Percentiles rank a stretch among this genome's conserved stretches.
Evolutionary conservation across 64 coral and sea anemone genomes (phyloP).

Genomic region (Montipora sp.): DNA sequence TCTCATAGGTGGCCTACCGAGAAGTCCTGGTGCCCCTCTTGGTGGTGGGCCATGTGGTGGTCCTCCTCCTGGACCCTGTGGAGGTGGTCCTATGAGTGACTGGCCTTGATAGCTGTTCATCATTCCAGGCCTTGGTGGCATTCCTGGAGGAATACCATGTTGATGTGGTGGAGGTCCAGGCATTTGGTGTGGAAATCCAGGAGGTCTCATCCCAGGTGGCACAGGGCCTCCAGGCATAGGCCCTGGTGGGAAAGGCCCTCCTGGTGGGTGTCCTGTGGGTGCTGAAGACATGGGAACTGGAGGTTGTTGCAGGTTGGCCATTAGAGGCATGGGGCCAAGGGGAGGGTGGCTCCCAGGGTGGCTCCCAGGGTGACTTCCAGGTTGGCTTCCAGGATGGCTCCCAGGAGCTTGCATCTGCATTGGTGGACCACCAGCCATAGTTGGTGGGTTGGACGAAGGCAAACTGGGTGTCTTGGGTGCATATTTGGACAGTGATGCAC

Average conservation of each 20-base stretch:
- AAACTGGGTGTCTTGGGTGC: slow-evolving; percentile 83
- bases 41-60: slow-evolving; percentile 41
- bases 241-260: slow-evolving; percentile 32
- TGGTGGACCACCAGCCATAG: slow-evolving; percentile 50
- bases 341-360: slow-evolving; percentile 39
- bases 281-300: slow-evolving; percentile 50
- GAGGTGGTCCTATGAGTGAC: slow-evolving; percentile 26
- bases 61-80: slow-evolving; percentile 31
- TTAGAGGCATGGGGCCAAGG: slow-evolving; percentile 50
- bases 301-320: slow-evolving; percentile 63
- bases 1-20: slow-evolving; percentile 76
- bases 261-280: slow-evolving; percentile 55
- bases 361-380: no score
- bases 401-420: slow-evolving; percentile 64
- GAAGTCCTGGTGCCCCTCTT: slow-evolving; percentile 27
- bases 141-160: slow-evolving; percentile 73
- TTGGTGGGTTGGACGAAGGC: slow-evolving; percentile 73
- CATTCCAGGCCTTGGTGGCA: slow-evolving; percentile 66
- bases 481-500: slow-evolving; percentile 87
- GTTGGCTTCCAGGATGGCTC: neutral
- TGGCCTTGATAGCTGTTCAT: slow-evolving; percentile 35
- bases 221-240: slow-evolving; percentile 33
- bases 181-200: slow-evolving; percentile 61
- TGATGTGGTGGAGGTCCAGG: slow-evolving; percentile 60
- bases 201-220: slow-evolving; percentile 60